phyloP scores from a whole-genome alignment of 64 coral and sea anemone species.

The Montipora efflorescens region DNA sequence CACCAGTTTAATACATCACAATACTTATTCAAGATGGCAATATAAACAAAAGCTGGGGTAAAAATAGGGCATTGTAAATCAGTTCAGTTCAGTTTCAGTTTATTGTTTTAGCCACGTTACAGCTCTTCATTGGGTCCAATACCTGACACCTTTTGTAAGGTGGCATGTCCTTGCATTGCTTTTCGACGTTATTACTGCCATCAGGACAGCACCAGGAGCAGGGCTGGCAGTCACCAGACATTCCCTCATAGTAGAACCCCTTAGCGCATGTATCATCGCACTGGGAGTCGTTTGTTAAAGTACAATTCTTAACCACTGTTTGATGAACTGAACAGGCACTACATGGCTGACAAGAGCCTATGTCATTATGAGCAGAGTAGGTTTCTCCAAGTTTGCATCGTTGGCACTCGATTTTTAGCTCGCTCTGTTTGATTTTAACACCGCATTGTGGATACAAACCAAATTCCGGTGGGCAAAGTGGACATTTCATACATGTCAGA shows the following conservation, averaged over 20 bases:
- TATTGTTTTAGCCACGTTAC: neutral
- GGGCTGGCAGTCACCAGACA: neutral
- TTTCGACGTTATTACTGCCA: neutral
- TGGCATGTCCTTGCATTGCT: constrained; percentile 13
- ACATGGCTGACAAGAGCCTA: constrained; percentile 25
- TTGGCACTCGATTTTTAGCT: neutral
- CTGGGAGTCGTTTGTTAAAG: neutral
- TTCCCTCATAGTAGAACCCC: constrained; percentile 35
- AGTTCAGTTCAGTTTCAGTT: too few species aligned
- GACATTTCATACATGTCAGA: constrained; percentile 4
- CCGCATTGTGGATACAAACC: constrained; percentile 44
- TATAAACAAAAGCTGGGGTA: too few species aligned
- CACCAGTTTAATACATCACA: too few species aligned
- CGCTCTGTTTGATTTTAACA: neutral
- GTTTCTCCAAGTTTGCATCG: constrained; percentile 18
- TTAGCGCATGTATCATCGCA: constrained; percentile 6
- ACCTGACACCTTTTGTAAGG: constrained; percentile 47
- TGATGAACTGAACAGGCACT: neutral
- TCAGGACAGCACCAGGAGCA: constrained; percentile 54
- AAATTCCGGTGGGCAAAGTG: neutral
- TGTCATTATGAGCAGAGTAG: constrained; percentile 22
- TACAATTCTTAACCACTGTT: constrained; percentile 41
- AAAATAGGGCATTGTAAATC: too few species aligned
- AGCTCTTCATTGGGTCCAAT: neutral
- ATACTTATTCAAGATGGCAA: too few species aligned